Percentiles rank a stretch among this genome's conserved stretches.
phyloP scores from a whole-genome alignment of 2,888 invertebrate species.

The Tipula vernalis region DNA sequence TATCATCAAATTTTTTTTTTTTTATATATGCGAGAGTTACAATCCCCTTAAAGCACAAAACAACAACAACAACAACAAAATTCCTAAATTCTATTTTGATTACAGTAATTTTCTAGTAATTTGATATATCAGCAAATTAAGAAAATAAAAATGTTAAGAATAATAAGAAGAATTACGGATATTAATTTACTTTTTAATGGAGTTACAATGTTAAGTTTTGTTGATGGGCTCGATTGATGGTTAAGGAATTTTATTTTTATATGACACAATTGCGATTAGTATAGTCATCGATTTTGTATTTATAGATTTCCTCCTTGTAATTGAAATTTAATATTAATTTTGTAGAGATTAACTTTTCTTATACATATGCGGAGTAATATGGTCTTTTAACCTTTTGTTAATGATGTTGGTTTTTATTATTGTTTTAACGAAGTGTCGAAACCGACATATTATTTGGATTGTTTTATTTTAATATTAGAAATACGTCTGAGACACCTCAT shows the following conservation, averaged over 20 bases:
- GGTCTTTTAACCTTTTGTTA: not conserved
- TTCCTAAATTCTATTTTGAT: not conserved
- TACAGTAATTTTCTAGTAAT: slow-evolving; percentile 4
- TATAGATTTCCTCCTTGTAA: not conserved
- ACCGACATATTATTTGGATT: not conserved
- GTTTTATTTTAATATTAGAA: not conserved
- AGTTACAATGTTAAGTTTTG: not conserved
- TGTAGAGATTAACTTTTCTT: not conserved
- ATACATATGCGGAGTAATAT: not conserved
- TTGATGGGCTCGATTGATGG: not conserved
- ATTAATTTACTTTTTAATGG: slow-evolving; percentile 4
- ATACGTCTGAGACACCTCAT: no score
- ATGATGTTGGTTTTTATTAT: not conserved
- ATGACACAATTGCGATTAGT: not conserved
- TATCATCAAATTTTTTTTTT: not conserved
- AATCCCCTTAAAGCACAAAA: not conserved
- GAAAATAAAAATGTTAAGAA: not conserved
- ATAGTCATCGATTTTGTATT: not conserved
- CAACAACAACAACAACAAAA: not conserved
- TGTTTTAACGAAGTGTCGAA: not conserved
- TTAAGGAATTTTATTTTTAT: not conserved
- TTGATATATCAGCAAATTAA: slow-evolving; percentile 4
- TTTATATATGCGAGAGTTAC: not conserved
- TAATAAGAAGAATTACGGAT: not conserved
- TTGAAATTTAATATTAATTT: not conserved